Conservation (phyloP, 2,113 vertebrate species). For the Asarcornis scutulata region DNA sequence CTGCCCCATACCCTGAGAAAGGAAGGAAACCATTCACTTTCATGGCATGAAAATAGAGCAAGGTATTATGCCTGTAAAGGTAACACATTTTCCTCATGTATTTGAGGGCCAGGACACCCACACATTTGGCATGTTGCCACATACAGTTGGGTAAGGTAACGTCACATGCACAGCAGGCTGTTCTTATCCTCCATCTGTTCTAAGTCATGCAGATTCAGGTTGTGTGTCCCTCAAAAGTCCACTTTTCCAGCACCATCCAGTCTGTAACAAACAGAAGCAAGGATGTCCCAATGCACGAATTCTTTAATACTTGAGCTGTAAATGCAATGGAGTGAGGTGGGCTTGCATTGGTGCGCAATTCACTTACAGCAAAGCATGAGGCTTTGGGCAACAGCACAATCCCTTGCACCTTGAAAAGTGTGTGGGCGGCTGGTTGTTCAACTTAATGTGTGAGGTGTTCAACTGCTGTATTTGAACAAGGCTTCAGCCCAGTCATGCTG, state of each 20-base stretch:
- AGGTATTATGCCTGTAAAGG: not conserved
- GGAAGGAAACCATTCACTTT: not conserved
- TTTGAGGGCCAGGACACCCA: constrained; percentile 58
- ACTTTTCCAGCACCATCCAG: not conserved
- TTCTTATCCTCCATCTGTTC: constrained; percentile 61
- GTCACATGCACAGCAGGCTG: constrained; percentile 48
- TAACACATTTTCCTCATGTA: not conserved
- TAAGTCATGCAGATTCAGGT: constrained; percentile 40
- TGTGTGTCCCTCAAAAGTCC: constrained; percentile 32
- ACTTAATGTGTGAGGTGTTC: not conserved
- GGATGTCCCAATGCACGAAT: not conserved
- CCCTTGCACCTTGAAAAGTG: not conserved
- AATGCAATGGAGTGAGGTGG: not conserved
- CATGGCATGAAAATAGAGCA: not conserved
- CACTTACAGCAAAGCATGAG: not conserved
- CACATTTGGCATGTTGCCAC: constrained; percentile 45
- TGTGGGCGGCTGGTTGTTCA: not conserved
- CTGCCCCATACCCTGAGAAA: not conserved
- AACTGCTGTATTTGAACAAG: not conserved
- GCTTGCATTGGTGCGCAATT: not conserved
- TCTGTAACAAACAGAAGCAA: not conserved
- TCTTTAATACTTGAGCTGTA: not conserved
- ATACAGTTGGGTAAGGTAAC: constrained; percentile 39
- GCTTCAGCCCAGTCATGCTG: not conserved
- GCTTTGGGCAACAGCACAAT: not conserved